These are phyloP conservation scores for Prunella fulvescens DNA, from an alignment of 2,113 vertebrate species.

Conservation along the genomic window DNA sequence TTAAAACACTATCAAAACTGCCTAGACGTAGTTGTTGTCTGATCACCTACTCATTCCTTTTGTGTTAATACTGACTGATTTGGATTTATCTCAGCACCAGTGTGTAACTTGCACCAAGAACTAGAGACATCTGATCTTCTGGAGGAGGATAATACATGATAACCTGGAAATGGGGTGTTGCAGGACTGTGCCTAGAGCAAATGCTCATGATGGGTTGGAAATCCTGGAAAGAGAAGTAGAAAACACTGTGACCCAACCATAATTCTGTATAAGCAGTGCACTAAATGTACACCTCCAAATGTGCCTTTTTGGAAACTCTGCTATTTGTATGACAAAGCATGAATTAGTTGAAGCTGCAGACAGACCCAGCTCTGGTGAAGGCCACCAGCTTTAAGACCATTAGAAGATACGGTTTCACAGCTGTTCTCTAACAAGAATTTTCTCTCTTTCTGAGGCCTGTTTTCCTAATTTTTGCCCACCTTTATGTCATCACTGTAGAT, in stretches of 20 bases:
- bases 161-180: not conserved
- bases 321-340: not conserved
- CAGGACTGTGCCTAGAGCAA: not conserved
- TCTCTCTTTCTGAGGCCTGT: constrained; percentile 14
- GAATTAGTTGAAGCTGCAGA: constrained; percentile 3
- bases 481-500: constrained; percentile 77
- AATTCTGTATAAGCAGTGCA: not conserved
- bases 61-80: not conserved
- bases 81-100: not conserved
- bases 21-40: not conserved
- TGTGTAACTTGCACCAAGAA: not conserved
- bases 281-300: not conserved
- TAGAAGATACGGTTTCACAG: not conserved
- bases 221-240: not conserved
- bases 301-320: not conserved
- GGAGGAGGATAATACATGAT: not conserved
- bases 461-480: constrained; percentile 43
- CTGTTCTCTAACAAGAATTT: constrained; percentile 29
- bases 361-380: not conserved
- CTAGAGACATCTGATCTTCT: not conserved
- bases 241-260: not conserved
- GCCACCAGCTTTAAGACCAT: not conserved
- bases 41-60: not conserved
- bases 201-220: not conserved
- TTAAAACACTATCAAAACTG: not conserved